Base-by-base conservation (phyloP, 2,797 vertebrate genomes). In the Enteromius paludinosus region DNA sequence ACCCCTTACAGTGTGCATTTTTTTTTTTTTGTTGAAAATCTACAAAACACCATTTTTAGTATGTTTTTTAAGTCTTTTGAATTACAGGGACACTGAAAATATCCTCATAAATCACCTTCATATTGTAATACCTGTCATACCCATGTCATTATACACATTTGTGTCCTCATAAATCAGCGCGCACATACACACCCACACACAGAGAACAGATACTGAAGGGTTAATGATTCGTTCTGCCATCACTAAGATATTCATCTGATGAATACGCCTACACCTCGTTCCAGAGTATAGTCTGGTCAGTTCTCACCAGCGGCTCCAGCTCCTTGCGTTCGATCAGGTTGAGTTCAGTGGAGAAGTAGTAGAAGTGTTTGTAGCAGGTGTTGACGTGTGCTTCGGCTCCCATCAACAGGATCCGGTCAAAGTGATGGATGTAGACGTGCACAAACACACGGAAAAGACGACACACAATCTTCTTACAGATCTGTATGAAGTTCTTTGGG, bases 341-440 rank as follows among this genome's bases (percentile, higher is more conserved):
- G 86, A 97, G 91, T 83, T 96, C 96, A 1, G 95, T 96, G 89
- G 95, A 94, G 18, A 97, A 97, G 90, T 95, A 97, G 90, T 97
- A 96, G 90, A 96, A 97, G 90, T 97, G 96, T 87, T 97, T 97
- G 93, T 97, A 97, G 90, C 96, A 97, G 87, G 96, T 97, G 90
- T 97, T 97, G 89, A 97, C 94, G 0, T 97, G 96, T 14, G 96
- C 96, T 88, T 96, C 96, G 0, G 96, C 96, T 0, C 96, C 95
- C 95, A 96, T 96, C 77, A 94, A 86, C 56, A 95, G 93, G 85
- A 96, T 95, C 0, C 95, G 94, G 89, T 96, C 96, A 0, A 97
- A 97, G 84, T 97, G 96, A 91, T 96, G 96, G 83, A 97, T 97
- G 87, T 97, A 96, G 87, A 97, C 96, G 0, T 97, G 96, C 62